Base-by-base conservation (phyloP, 2,888 invertebrate genomes). In the Rotaria macrura region DNA sequence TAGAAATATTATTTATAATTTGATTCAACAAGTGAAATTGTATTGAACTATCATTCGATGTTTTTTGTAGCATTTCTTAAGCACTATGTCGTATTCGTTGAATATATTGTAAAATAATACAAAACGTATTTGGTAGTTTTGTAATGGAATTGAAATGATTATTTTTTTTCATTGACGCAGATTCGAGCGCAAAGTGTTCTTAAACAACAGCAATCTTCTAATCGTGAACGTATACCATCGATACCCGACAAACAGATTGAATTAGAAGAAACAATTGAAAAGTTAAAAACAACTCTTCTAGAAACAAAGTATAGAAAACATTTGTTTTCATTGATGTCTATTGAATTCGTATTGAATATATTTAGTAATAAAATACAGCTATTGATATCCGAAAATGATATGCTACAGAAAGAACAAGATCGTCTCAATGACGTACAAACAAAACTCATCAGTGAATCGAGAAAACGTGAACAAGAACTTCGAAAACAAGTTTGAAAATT, bases 101-200 rank as follows among this genome's bases (percentile, higher is more conserved):
- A 17, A 9, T 12, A 17, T 49, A 4, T 49, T 49, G 49, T 49
- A 49, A 12, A 49, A 14, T 49, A 43, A 43, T 43, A 43, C 43
- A 43, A 43, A 43, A 10, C 10, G 10, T 43, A 7, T 43, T 43
- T 43, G 5, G 10, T 49, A 17, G 17, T 49, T 49, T 17, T 14
- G 12, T 49, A 49, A 17, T 17, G 14, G 14, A 49, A 17, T 49
- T 49, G 17, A 17, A 49, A 49, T 49, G 14, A 5, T 49, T n/a
- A 9, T n/a, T n/a, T 2, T 65, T 12, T 5, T 65, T 65, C 1
- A 34, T 14, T 54, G 5, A 87, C 87, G 20, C 87, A 90, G 90
- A 89, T 95, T 2, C 92, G 96, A 87, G 96, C 95, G 7, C 95
- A 95, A 91, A 94, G 95, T 88, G 95, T 96, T 7, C 90, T 96